Evolutionary conservation across 2,888 invertebrate genomes (phyloP).

Genomic region (Dromius quadrimaculatus): DNA sequence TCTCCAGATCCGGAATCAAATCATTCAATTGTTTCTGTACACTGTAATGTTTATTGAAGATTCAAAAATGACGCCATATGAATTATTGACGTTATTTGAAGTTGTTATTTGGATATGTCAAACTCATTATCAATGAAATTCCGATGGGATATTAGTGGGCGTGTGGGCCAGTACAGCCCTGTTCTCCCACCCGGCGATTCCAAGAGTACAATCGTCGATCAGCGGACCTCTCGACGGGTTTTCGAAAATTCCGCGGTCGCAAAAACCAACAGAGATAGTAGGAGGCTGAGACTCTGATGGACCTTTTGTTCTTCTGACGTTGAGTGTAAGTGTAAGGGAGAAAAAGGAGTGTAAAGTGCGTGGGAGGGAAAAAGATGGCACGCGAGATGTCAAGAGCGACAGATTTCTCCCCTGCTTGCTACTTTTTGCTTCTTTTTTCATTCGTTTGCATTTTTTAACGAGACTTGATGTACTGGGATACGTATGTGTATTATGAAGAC

Average conservation of each 20-base stretch:
- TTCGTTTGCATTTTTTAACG: constrained; percentile 42
- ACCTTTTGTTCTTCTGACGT: constrained; percentile 37
- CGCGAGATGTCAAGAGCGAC: constrained; percentile 30
- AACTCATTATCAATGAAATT: too few species aligned
- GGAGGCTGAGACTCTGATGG: constrained; percentile 23
- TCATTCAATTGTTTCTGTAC: not conserved
- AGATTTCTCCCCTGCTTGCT: constrained; percentile 31
- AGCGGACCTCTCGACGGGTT: constrained; percentile 37
- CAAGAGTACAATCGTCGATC: constrained; percentile 39
- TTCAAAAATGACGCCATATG: too few species aligned
- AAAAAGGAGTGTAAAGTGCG: not conserved
- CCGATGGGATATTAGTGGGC: too few species aligned
- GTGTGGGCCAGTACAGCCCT: constrained; percentile 13
- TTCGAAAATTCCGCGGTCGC: constrained; percentile 43
- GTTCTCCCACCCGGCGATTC: constrained; percentile 20
- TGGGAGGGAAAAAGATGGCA: constrained; percentile 25
- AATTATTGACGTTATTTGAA: not conserved
- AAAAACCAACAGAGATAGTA: constrained; percentile 30
- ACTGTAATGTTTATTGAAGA: too few species aligned
- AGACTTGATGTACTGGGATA: constrained; percentile 39
- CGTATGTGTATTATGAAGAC: constrained; percentile 16
- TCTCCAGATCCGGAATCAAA: constrained; percentile 1
- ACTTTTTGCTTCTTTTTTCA: constrained; percentile 37
- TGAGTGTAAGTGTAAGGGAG: not conserved
- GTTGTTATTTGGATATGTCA: too few species aligned